Percentiles rank a stretch among this genome's conserved stretches.
phyloP scores from a whole-genome alignment of 92 coral and sea anemone genomes.

The Porites divaricata region DNA sequence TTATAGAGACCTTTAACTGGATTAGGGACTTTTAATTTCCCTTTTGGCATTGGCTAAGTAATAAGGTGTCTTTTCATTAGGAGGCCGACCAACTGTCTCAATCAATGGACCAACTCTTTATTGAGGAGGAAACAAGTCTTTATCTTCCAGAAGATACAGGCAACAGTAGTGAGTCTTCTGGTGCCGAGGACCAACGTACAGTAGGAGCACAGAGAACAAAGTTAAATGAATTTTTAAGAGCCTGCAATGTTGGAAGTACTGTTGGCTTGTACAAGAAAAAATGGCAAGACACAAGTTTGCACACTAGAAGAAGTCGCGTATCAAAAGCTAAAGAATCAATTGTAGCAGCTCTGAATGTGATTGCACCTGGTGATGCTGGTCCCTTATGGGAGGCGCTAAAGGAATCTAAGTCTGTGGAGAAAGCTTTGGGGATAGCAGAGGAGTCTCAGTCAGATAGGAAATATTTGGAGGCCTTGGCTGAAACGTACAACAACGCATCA shows the following conservation, averaged over 20 bases:
- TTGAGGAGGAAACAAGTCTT: no score
- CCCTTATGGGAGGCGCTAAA: not conserved
- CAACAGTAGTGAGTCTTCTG: no score
- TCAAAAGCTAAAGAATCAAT: constrained; percentile 8
- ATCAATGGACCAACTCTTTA: no score
- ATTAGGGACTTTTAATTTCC: no score
- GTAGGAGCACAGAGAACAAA: constrained; percentile 20
- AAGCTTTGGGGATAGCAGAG: not conserved
- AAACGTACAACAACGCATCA: not conserved
- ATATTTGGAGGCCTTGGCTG: constrained; percentile 8
- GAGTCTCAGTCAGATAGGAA: not conserved
- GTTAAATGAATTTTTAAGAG: constrained; percentile 25
- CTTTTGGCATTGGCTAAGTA: no score
- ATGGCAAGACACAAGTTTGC: constrained; percentile 28
- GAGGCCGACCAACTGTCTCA: no score
- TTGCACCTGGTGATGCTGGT: constrained; percentile 15
- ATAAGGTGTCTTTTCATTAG: no score
- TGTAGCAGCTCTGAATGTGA: constrained; percentile 11
- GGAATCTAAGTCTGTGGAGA: not conserved
- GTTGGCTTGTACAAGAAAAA: not conserved
- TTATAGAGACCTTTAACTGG: no score
- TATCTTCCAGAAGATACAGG: no score
- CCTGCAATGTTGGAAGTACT: not conserved
- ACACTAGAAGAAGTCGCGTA: constrained; percentile 2
- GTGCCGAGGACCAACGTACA: no score